Conservation (phyloP, 2,113 vertebrate genomes). For the Cynoglossus semilaevis region DNA sequence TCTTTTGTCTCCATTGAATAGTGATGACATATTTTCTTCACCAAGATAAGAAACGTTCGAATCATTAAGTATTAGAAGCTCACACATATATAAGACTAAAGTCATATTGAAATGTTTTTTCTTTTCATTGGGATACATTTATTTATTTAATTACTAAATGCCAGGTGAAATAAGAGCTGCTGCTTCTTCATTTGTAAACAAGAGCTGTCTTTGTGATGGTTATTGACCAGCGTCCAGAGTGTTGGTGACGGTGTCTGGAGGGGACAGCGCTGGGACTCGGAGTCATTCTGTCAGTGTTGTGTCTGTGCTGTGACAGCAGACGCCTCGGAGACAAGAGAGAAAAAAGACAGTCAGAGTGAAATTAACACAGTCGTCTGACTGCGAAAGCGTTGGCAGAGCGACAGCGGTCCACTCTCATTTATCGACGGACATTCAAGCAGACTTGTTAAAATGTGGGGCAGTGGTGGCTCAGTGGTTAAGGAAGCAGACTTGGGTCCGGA, state of each 20-base stretch:
- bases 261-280: slow-evolving; percentile 60
- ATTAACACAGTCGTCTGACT: not conserved
- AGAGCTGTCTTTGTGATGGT: slow-evolving; percentile 50
- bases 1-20: too few species aligned
- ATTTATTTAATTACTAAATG: too few species aligned
- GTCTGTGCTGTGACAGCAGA: slow-evolving; percentile 11
- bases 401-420: not conserved
- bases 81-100: too few species aligned
- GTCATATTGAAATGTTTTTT: too few species aligned
- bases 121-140: too few species aligned
- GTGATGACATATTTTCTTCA: too few species aligned
- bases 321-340: not conserved
- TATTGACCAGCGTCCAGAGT: slow-evolving; percentile 49
- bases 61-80: too few species aligned
- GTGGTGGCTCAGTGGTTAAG: too few species aligned
- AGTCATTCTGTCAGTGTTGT: slow-evolving; percentile 42
- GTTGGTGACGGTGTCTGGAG: slow-evolving; percentile 54
- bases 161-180: slow-evolving; percentile 23
- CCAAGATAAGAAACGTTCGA: too few species aligned
- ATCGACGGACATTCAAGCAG: too few species aligned
- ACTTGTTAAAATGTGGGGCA: too few species aligned
- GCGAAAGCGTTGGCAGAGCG: not conserved
- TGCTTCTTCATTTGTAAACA: slow-evolving; percentile 40
- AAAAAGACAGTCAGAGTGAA: not conserved
- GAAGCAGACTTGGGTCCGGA: too few species aligned